Evolutionary conservation across 2,888 invertebrate genomes (phyloP).

Genomic region (Tholera decimalis): DNA sequence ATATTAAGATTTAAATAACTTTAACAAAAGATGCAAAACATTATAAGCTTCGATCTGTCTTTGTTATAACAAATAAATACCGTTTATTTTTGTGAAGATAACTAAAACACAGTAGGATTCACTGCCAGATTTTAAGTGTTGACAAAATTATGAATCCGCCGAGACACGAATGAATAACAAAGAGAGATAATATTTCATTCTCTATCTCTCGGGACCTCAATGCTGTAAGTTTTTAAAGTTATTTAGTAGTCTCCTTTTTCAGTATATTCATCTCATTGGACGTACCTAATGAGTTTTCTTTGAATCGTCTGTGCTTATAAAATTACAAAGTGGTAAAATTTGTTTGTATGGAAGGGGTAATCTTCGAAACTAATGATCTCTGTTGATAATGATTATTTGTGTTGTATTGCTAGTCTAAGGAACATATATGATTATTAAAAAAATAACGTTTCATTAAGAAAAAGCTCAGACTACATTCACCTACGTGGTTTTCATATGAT

Average conservation of each 20-base stretch:
- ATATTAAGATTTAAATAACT: too few species aligned
- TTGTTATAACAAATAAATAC: background rate
- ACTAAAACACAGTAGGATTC: slow-evolving; percentile 22
- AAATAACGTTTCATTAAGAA: too few species aligned
- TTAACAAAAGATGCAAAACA: background rate
- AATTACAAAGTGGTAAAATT: too few species aligned
- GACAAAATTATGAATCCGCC: slow-evolving; percentile 59
- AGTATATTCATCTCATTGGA: background rate
- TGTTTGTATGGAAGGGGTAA: too few species aligned
- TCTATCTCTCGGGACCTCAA: slow-evolving; percentile 35
- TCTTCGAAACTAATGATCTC: too few species aligned
- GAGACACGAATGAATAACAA: slow-evolving; percentile 54
- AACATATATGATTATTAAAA: too few species aligned
- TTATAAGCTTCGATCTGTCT: background rate
- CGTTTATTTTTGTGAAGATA: slow-evolving; percentile 32
- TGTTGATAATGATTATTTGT: too few species aligned
- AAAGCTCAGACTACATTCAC: too few species aligned
- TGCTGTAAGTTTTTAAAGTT: slow-evolving; percentile 46
- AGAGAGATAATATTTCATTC: slow-evolving; percentile 59
- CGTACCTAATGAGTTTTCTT: background rate
- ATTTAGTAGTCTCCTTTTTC: slow-evolving; percentile 39
- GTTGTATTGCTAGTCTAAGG: too few species aligned
- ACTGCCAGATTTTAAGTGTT: slow-evolving; percentile 53
- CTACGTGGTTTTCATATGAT: background rate
- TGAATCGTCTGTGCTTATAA: too few species aligned